A percentile compares a stretch with the other conserved stretches of the same genome.
Conservation (phyloP, 2,888 invertebrate species). For the Andrena bicolor region DNA sequence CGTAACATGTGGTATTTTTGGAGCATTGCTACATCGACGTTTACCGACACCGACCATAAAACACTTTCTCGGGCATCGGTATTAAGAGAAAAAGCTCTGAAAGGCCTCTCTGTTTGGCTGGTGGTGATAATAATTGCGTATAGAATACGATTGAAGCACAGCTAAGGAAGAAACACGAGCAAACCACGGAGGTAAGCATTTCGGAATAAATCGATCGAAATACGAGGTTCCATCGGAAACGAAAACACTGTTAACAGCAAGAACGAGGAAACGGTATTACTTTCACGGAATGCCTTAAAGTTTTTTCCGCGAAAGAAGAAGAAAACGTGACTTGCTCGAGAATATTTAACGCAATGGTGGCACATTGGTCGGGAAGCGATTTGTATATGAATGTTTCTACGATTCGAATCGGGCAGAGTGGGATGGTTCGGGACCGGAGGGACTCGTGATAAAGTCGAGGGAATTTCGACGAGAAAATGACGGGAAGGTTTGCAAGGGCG, state of each 20-base stretch:
- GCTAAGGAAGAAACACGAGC: slow-evolving; percentile 50
- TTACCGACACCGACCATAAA: slow-evolving; percentile 75
- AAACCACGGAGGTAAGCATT: slow-evolving; percentile 56
- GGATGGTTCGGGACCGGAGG: slow-evolving; percentile 8
- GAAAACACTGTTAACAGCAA: slow-evolving; percentile 15
- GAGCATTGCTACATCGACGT: slow-evolving; percentile 71
- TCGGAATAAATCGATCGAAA: slow-evolving; percentile 48
- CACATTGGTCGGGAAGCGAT: slow-evolving; percentile 29
- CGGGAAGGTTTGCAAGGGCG: slow-evolving; percentile 32
- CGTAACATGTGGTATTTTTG: slow-evolving; percentile 72
- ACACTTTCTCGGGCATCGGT: slow-evolving; percentile 72
- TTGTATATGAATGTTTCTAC: slow-evolving; percentile 45
- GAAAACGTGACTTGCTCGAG: slow-evolving; percentile 37
- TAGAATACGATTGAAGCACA: slow-evolving; percentile 25
- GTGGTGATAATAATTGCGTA: slow-evolving; percentile 16
- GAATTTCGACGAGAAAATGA: slow-evolving; percentile 39
- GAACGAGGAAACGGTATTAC: slow-evolving; percentile 1
- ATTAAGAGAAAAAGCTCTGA: slow-evolving; percentile 34
- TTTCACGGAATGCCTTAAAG: background rate
- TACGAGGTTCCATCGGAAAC: slow-evolving; percentile 44
- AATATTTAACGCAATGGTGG: slow-evolving; percentile 71
- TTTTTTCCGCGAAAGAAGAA: background rate
- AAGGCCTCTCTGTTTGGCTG: background rate
- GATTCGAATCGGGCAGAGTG: slow-evolving; percentile 15
- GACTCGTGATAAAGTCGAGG: slow-evolving; percentile 16